Conservation (phyloP, 2,888 invertebrate species). For the Drosophila macrospina region DNA sequence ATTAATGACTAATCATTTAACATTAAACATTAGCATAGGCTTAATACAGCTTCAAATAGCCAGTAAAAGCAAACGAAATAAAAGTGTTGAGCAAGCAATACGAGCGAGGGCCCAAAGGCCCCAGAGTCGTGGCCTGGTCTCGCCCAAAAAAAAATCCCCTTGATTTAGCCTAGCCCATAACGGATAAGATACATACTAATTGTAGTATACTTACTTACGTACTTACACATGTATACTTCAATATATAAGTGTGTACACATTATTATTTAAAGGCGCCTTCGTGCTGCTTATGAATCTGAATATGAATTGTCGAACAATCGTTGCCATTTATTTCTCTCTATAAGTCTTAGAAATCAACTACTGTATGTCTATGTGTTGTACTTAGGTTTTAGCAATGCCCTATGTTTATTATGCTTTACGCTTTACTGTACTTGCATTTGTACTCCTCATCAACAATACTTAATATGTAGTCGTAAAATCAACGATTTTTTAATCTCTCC, state of each 20-base stretch:
- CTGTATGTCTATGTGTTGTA: constrained; percentile 70
- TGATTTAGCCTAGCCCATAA: constrained; percentile 47
- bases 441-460: constrained; percentile 13
- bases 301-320: constrained; percentile 85
- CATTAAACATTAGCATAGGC: constrained; percentile 46
- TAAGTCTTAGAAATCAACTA: constrained; percentile 61
- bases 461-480: constrained; percentile 11
- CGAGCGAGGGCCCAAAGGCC: constrained; percentile 70
- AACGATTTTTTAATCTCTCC: constrained; percentile 16
- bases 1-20: constrained; percentile 15
- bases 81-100: constrained; percentile 85
- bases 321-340: constrained; percentile 72
- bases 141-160: constrained; percentile 40
- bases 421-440: constrained; percentile 38
- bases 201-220: constrained; percentile 30
- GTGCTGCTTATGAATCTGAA: constrained; percentile 64
- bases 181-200: constrained; percentile 37
- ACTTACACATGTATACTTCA: constrained; percentile 22
- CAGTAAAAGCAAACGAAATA: constrained; percentile 35
- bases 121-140: constrained; percentile 65
- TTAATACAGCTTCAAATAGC: constrained; percentile 35
- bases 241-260: constrained; percentile 25
- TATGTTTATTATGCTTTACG: constrained; percentile 55
- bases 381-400: constrained; percentile 69
- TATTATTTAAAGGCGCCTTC: constrained; percentile 60